Evolutionary conservation across 2,797 vertebrate genomes (phyloP), one percentile per base, ranked within the genome.

Genomic region (Garrulus glandarius): DNA sequence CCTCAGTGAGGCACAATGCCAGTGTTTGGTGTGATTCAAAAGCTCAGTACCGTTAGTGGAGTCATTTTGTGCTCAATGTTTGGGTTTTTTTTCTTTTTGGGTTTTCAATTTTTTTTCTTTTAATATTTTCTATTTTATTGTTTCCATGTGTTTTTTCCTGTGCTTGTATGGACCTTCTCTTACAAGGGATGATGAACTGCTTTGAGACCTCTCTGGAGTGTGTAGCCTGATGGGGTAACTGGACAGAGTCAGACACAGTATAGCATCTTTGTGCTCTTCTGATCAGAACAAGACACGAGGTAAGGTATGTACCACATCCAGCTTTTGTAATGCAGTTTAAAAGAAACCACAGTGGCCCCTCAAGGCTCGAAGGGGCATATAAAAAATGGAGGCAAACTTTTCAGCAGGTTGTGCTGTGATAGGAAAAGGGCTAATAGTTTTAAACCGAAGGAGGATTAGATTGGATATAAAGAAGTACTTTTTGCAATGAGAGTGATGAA

Each of bases 21-120:
- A 97, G 61, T 2, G 3, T 44, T 95, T 82, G 67, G 80, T 87
- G 63, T 85, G 77, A 92, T 82, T 95, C 80, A 84, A 92, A 96
- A 86, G n/a, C 79, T 69, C 32, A 67, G 53, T 49, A 26, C 23
- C 46, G 63, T 88, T 77, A 68, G 41, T 61, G 39, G 60, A 82
- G 46, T 78, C 7, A 80, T 92, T 95, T 72, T 92, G 55, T 92
- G 29, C 55, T 89, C 12, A 36, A 1, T 21, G 19, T n/a, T 49
- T 68, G 20, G 30, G 19, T 65, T 81, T 61, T 72, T 77, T 82
- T 81, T 32, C 9, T 64, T 74, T 59, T 39, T 61, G 18, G 5
- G 6, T 13, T 46, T 83, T 79, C 9, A 32, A 1, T 5, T 49
- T 78, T 68, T 67, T 29, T 55, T 19, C 18, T 53, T 86, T 63